Conservation (phyloP, 1,140 invertebrate genomes). For the Cotesia chilonis region DNA sequence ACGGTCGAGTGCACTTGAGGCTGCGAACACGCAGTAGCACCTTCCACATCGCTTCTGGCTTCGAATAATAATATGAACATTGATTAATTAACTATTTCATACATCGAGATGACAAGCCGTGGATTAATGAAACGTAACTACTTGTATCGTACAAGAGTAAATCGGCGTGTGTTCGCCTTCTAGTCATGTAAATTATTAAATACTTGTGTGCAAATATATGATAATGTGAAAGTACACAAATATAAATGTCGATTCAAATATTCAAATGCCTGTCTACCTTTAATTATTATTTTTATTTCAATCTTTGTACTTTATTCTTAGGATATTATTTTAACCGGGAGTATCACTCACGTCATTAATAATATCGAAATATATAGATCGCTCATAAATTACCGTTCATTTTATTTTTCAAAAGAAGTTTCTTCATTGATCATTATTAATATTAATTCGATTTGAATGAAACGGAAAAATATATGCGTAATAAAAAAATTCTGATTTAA, state of each 20-base stretch:
- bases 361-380: too few relatives aligned
- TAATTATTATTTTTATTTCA: not conserved
- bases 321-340: slow-evolving; percentile 38
- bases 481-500: too few relatives aligned
- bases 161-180: slow-evolving; percentile 23
- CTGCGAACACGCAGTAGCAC: slow-evolving; percentile 18
- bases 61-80: slow-evolving; percentile 59
- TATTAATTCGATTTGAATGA: too few relatives aligned
- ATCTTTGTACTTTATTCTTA: not conserved
- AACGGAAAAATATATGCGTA: too few relatives aligned
- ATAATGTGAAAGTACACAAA: slow-evolving; percentile 22
- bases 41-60: slow-evolving; percentile 35
- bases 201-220: slow-evolving; percentile 8
- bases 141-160: slow-evolving; percentile 4
- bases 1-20: slow-evolving; percentile 22
- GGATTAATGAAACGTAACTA: slow-evolving; percentile 48
- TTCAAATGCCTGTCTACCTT: not conserved
- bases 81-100: slow-evolving; percentile 60
- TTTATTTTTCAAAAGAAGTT: too few relatives aligned
- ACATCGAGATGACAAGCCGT: slow-evolving; percentile 47
- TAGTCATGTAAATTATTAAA: slow-evolving; percentile 16
- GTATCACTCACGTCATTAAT: slow-evolving; percentile 26
- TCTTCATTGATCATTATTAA: too few relatives aligned
- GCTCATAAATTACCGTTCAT: too few relatives aligned
- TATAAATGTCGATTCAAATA: slow-evolving; percentile 18